These are phyloP conservation scores for Ptyas mucosa DNA, from an alignment of 2,113 vertebrate genomes.

Conservation along the genomic window DNA sequence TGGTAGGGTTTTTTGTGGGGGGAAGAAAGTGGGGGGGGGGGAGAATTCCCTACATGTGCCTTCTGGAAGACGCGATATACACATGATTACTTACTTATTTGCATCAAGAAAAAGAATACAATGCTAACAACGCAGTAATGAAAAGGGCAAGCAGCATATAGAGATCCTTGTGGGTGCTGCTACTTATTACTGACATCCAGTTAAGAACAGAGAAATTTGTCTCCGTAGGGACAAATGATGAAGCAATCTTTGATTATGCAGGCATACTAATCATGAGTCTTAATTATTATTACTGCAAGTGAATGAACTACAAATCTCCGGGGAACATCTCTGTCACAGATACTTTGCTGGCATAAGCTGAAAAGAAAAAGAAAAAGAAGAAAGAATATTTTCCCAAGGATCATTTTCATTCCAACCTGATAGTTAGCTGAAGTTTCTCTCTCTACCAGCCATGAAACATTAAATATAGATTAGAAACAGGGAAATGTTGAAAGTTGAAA, in stretches of 20 bases:
- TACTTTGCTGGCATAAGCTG: constrained; percentile 61
- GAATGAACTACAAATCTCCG: constrained; percentile 73
- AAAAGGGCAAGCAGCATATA: constrained; percentile 71
- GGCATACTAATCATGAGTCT: constrained; percentile 76
- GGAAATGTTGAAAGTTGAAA: constrained; percentile 80
- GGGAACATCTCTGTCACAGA: constrained; percentile 71
- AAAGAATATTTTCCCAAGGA: constrained; percentile 72
- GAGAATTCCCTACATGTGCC: constrained; percentile 67
- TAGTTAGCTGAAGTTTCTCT: constrained; percentile 77
- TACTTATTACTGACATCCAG: constrained; percentile 75
- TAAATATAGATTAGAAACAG: constrained; percentile 82
- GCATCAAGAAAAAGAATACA: constrained; percentile 74
- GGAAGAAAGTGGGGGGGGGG: not conserved
- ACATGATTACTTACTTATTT: constrained; percentile 75
- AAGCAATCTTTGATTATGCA: constrained; percentile 79
- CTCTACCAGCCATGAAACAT: constrained; percentile 80
- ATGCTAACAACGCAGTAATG: constrained; percentile 68
- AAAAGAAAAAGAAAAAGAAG: constrained; percentile 36
- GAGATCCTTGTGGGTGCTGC: constrained; percentile 67
- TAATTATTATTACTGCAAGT: constrained; percentile 82
- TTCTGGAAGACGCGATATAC: constrained; percentile 77
- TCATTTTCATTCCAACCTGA: constrained; percentile 79
- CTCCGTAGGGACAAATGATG: constrained; percentile 69
- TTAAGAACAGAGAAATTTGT: constrained; percentile 63
- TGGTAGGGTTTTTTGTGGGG: constrained; percentile 66